Conservation (phyloP, 2,797 vertebrate genomes). For the Hephaestus fuliginosus region DNA sequence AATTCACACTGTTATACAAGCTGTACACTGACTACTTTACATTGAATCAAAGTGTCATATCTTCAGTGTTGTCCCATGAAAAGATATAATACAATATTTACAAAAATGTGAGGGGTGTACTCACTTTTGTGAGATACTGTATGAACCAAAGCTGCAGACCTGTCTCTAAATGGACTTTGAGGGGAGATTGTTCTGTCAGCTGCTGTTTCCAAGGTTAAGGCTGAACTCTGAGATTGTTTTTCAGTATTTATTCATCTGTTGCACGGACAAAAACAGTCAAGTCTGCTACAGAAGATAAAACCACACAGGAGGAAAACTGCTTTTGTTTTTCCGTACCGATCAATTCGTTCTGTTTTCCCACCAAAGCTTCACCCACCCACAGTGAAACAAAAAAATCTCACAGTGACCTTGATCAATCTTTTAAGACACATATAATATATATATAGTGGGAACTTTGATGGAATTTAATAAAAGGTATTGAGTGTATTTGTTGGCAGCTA, state of each 20-base stretch:
- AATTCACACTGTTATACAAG: too few relatives aligned
- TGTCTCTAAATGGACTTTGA: background rate
- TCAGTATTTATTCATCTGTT: background rate
- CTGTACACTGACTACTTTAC: too few relatives aligned
- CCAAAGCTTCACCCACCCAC: background rate
- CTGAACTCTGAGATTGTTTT: background rate
- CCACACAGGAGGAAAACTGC: background rate
- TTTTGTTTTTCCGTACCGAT: background rate
- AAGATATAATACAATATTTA: too few relatives aligned
- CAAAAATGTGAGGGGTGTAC: too few relatives aligned
- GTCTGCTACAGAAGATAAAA: background rate
- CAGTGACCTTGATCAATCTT: background rate
- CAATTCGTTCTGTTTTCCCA: background rate
- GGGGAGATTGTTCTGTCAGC: background rate
- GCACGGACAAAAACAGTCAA: background rate
- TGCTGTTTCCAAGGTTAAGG: background rate
- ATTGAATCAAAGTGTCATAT: too few relatives aligned
- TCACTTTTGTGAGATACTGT: too few relatives aligned
- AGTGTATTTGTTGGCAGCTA: too few relatives aligned
- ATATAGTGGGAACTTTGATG: too few relatives aligned
- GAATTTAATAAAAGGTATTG: too few relatives aligned
- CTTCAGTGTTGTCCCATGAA: too few relatives aligned
- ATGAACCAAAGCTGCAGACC: background rate
- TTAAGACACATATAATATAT: too few relatives aligned
- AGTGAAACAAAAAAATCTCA: background rate